phyloP scores from a whole-genome alignment of 2,113 vertebrate genomes.

The Oncorhynchus gorbuscha region DNA sequence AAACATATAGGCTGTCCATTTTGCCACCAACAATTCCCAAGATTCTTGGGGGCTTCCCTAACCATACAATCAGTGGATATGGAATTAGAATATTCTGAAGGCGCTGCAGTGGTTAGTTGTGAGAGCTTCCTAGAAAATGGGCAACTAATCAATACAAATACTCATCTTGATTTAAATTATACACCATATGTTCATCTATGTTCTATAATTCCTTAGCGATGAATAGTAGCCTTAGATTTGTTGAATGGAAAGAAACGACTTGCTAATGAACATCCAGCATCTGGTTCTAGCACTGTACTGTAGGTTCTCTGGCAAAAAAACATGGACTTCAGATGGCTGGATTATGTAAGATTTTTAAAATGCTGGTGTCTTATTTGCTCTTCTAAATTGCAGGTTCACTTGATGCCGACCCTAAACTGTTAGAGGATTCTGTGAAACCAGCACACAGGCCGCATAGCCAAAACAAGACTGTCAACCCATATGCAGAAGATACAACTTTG shows the following conservation, averaged over 20 bases:
- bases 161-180: slow-evolving; percentile 26
- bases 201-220: no score
- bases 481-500: neutral
- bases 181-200: neutral
- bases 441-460: neutral
- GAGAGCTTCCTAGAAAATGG: neutral
- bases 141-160: slow-evolving; percentile 28
- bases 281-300: slow-evolving; percentile 44
- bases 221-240: neutral
- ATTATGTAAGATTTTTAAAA: slow-evolving; percentile 54
- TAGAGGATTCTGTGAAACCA: slow-evolving; percentile 29
- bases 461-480: neutral
- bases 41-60: slow-evolving; percentile 27
- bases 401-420: slow-evolving; percentile 50
- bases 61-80: slow-evolving; percentile 41
- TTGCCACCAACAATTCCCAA: slow-evolving; percentile 27
- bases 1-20: slow-evolving; percentile 8
- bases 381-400: slow-evolving; percentile 49
- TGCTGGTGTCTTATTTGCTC: slow-evolving; percentile 46
- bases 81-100: slow-evolving; percentile 39
- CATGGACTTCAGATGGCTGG: slow-evolving; percentile 38
- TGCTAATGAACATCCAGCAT: slow-evolving; percentile 24
- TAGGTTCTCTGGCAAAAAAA: slow-evolving; percentile 47
- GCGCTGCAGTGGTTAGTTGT: slow-evolving; percentile 31
- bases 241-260: neutral